Conservation (phyloP, 1,140 invertebrate species). For the Zaprionus camerounensis region DNA sequence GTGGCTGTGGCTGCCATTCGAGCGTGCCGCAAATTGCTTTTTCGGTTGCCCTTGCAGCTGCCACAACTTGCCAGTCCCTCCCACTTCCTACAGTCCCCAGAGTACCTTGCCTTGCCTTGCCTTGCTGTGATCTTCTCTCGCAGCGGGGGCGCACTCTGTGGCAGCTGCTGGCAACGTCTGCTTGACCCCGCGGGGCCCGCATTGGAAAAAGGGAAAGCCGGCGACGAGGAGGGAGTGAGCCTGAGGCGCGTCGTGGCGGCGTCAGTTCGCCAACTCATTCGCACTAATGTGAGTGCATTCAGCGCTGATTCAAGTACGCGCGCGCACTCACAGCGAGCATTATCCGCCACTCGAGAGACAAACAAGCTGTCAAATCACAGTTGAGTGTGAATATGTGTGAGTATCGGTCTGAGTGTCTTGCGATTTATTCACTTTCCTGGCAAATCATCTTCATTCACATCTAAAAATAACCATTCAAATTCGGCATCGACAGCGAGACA, state of each 20-base stretch:
- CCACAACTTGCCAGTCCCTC: slow-evolving; percentile 28
- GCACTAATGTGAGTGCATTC: slow-evolving; percentile 36
- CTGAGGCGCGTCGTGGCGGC: not conserved
- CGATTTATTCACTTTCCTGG: not conserved
- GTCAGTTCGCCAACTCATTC: slow-evolving; percentile 44
- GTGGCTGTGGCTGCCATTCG: slow-evolving; percentile 53
- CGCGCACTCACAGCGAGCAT: slow-evolving; percentile 20
- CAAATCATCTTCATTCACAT: not conserved
- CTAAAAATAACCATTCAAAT: not conserved
- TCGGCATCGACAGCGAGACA: not conserved
- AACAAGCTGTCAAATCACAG: slow-evolving; percentile 17
- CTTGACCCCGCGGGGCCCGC: slow-evolving; percentile 21
- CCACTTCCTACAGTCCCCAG: too few species aligned
- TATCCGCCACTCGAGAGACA: slow-evolving; percentile 24
- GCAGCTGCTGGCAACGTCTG: slow-evolving; percentile 1
- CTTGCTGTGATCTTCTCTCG: not conserved
- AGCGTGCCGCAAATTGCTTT: slow-evolving; percentile 70
- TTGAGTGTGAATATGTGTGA: not conserved
- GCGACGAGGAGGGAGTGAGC: not conserved
- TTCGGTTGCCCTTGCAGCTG: slow-evolving; percentile 21
- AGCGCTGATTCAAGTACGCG: slow-evolving; percentile 29
- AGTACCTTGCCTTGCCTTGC: too few species aligned
- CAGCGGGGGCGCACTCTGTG: slow-evolving; percentile 23
- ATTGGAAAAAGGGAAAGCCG: slow-evolving; percentile 40
- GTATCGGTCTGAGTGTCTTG: not conserved